A percentile compares a stretch with the other conserved stretches of the same genome.
Conservation (phyloP, 2,113 vertebrate species). For the Pipa parva region DNA sequence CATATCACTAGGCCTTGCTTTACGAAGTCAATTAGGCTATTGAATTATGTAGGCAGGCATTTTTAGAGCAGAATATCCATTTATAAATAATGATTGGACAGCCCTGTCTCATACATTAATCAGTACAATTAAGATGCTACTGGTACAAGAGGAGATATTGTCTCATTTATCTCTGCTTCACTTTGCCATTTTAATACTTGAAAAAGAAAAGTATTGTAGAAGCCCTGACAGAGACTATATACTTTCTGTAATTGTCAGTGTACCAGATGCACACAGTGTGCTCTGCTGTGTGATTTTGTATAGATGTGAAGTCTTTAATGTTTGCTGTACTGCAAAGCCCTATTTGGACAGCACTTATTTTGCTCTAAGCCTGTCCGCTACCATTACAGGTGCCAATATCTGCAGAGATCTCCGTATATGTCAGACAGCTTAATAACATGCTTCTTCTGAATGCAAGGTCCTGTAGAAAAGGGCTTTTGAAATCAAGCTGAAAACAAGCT, state of each 20-base stretch:
- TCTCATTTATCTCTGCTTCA: not conserved
- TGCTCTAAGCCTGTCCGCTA: slow-evolving; percentile 26
- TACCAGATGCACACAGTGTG: not conserved
- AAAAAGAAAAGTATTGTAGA: not conserved
- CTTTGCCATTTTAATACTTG: slow-evolving; percentile 1
- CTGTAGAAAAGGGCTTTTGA: slow-evolving; percentile 49
- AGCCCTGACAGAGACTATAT: not conserved
- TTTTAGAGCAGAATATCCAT: no score
- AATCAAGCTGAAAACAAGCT: slow-evolving; percentile 46
- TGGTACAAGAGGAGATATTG: no score
- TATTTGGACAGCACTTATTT: slow-evolving; percentile 15
- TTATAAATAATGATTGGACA: no score
- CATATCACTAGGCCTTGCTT: no score
- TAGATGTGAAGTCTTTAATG: slow-evolving; percentile 14
- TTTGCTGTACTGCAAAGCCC: not conserved
- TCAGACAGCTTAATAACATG: slow-evolving; percentile 38
- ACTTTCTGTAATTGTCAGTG: not conserved
- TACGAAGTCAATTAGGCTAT: no score
- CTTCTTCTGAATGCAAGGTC: slow-evolving; percentile 42
- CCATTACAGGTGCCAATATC: slow-evolving; percentile 36
- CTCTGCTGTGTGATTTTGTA: not conserved
- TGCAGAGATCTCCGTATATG: slow-evolving; percentile 16
- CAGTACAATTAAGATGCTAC: no score
- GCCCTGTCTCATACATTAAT: no score
- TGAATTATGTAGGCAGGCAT: no score